A percentile compares a stretch with the other conserved stretches of the same genome.
Evolutionary conservation across 2,797 vertebrate species (phyloP).

Genomic region (Morus bassanus): DNA sequence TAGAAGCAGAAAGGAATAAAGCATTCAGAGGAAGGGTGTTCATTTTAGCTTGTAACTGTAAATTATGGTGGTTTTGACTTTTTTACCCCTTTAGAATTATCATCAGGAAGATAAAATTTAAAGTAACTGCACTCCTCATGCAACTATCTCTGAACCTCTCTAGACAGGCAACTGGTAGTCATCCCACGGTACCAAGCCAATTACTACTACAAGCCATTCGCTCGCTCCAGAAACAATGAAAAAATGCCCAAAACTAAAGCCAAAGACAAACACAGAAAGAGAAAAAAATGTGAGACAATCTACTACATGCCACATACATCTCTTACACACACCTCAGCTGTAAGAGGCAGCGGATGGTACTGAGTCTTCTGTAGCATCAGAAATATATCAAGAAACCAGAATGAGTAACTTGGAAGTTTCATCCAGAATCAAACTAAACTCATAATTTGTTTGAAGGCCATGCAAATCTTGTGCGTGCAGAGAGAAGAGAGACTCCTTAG

Average conservation of each 20-base stretch:
- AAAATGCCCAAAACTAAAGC: neutral
- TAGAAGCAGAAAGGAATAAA: neutral
- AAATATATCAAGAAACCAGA: neutral
- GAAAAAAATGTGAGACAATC: neutral
- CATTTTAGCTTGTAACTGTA: neutral
- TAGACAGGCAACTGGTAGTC: neutral
- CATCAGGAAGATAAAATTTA: neutral
- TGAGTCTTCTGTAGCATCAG: neutral
- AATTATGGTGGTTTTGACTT: neutral
- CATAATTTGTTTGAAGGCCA: neutral
- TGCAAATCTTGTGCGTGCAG: neutral
- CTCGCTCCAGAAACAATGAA: neutral
- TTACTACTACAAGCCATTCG: rapidly evolving
- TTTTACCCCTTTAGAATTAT: neutral
- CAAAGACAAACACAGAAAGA: neutral
- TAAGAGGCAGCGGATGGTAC: neutral
- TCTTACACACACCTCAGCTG: neutral
- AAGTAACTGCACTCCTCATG: neutral
- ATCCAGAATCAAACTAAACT: neutral
- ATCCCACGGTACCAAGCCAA: neutral
- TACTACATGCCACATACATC: neutral
- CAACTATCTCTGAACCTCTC: neutral
- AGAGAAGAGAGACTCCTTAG: neutral
- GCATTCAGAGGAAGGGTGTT: neutral
- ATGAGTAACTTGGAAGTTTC: neutral